These are phyloP conservation scores for Capromys pilorides DNA, from an alignment of 2,797 vertebrate genomes.

Conservation along the genomic window DNA sequence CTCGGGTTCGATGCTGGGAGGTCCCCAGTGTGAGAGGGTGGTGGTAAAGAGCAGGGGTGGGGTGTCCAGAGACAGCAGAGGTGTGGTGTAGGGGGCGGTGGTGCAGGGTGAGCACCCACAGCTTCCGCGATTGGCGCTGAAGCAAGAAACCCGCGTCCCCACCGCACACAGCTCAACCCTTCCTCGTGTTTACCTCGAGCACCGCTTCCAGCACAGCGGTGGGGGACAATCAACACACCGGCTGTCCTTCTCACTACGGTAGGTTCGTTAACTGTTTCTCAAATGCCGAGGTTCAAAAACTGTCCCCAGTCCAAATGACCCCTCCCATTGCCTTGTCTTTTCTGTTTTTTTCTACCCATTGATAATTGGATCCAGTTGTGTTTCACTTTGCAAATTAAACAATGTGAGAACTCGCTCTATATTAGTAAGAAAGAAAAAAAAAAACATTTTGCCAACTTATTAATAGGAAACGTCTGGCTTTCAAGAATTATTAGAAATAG, in stretches of 20 bases:
- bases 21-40: background rate
- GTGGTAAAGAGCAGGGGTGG: background rate
- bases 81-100: background rate
- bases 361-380: background rate
- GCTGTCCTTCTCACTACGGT: background rate
- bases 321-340: too few relatives aligned
- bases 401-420: background rate
- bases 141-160: background rate
- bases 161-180: background rate
- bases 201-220: background rate
- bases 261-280: background rate
- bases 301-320: background rate
- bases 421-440: background rate
- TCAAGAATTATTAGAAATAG: constrained; percentile 30
- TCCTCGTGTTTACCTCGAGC: background rate
- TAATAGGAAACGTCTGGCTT: constrained; percentile 2
- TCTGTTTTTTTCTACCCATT: background rate
- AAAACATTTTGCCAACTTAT: background rate
- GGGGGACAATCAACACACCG: background rate
- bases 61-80: background rate
- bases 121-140: background rate
- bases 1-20: background rate
- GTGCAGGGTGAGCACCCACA: background rate
- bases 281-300: background rate
- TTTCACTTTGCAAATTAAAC: background rate